These are phyloP conservation scores for Brachynemurus nebulosus DNA, from an alignment of 2,888 invertebrate genomes.

Conservation along the genomic window DNA sequence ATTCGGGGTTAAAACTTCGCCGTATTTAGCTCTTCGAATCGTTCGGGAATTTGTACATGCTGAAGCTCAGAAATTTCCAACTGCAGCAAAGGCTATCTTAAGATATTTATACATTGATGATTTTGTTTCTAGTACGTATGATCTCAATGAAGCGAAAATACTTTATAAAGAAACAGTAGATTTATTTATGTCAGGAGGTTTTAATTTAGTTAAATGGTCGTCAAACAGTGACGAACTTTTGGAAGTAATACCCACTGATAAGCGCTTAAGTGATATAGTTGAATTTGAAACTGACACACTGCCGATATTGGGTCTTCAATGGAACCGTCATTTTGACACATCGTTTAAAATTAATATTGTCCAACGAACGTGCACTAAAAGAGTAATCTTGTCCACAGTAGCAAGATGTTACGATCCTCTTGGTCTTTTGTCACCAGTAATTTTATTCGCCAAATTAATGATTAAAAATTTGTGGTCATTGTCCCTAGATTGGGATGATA, in stretches of 20 bases:
- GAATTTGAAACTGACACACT: not conserved
- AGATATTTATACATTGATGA: constrained; percentile 11
- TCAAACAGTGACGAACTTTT: constrained; percentile 4
- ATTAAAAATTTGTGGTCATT: constrained; percentile 12
- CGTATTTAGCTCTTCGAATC: constrained; percentile 12
- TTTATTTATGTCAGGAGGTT: constrained; percentile 5
- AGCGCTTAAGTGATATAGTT: not conserved
- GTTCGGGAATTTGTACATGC: constrained; percentile 9
- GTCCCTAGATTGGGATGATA: constrained; percentile 11
- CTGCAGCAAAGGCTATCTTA: not conserved
- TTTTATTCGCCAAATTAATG: constrained; percentile 8
- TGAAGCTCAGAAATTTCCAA: constrained; percentile 7
- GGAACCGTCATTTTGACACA: not conserved
- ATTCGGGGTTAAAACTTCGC: constrained; percentile 10
- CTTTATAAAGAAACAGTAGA: not conserved
- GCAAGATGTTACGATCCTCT: no score
- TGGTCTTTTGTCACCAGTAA: no score
- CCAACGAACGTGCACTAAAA: no score
- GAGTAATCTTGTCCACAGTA: no score
- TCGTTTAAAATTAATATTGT: no score
- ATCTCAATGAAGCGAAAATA: constrained; percentile 4
- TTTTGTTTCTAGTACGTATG: constrained; percentile 3
- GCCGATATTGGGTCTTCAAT: not conserved
- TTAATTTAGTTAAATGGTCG: constrained; percentile 11
- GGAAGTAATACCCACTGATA: constrained; percentile 3